phyloP scores from a whole-genome alignment of 2,888 invertebrate genomes.

The Andrena chrysosceles region DNA sequence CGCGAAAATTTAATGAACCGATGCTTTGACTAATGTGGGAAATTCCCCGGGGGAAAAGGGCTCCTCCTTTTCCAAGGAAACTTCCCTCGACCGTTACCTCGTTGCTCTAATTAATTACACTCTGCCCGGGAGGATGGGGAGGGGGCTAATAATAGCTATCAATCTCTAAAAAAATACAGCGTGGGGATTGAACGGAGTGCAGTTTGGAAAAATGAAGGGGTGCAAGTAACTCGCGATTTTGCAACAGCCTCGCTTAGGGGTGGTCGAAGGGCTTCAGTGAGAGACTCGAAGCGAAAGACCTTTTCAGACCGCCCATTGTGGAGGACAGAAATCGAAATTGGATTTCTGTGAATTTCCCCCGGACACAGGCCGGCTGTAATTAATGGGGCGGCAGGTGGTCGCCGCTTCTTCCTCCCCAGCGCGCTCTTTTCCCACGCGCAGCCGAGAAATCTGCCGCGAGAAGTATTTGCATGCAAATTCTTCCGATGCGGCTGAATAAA shows the following conservation, averaged over 20 bases:
- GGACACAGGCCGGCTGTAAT: background rate
- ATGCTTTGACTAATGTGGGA: constrained; percentile 27
- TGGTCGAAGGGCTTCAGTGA: too few species aligned
- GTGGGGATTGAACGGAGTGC: background rate
- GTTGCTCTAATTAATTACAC: constrained; percentile 25
- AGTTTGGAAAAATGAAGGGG: background rate
- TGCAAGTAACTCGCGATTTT: too few species aligned
- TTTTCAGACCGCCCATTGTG: constrained; percentile 5
- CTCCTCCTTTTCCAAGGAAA: background rate
- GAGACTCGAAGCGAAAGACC: too few species aligned
- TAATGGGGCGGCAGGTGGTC: background rate
- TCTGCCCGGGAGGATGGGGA: background rate
- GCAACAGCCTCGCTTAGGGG: too few species aligned
- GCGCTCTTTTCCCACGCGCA: too few species aligned
- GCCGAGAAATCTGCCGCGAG: background rate
- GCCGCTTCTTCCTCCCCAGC: background rate
- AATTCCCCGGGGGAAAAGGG: constrained; percentile 10
- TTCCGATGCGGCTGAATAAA: constrained; percentile 1
- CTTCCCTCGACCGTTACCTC: constrained; percentile 13
- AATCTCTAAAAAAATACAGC: background rate
- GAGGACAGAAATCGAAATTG: background rate
- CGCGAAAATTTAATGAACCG: constrained; percentile 40
- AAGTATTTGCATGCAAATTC: constrained; percentile 26
- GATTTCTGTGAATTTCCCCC: background rate
- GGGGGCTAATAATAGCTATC: background rate